Evolutionary conservation across 2,888 invertebrate genomes (phyloP), one percentile per base, ranked within the genome.

Genomic region (Leucophenga maculata): DNA sequence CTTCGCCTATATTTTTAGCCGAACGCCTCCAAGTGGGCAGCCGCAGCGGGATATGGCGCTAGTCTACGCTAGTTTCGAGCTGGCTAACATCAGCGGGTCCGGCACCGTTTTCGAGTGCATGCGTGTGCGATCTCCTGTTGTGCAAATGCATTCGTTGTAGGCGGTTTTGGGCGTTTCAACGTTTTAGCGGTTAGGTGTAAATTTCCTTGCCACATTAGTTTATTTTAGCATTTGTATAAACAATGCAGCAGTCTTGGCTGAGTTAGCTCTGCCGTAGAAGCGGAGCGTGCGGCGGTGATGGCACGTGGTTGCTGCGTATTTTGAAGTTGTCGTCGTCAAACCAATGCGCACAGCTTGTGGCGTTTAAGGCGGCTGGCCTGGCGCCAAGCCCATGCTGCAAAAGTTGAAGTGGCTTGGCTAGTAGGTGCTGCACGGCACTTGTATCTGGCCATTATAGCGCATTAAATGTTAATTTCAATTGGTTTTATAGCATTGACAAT

Each of bases 121-220:
- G 46, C 78, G 78, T 78, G 77, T 84, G 80, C 85, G 77, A 85
- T 86, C 86, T 86, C 85, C 83, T 83, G 78, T 77, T 80, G 77
- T 82, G 75, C 62, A 44, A 69, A 67, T 55, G 55, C 26, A 55
- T 55, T 13, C 59, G 6, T 32, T 22, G 11, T 20, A 22, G n/a
- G 39, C 48, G 50, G 14, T 64, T 16, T 32, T 44, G 39, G 60
- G 60, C 60, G 44, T 60, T 39, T 57, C 31, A 26, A n/a, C 54
- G 11, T 22, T 20, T 54, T 18, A 54, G 39, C 39, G 39, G 39
- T 39, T 39, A 39, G 39, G 39, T 39, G 39, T 39, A 9, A 39
- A 39, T 39, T 39, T 39, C 39, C 11, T 39, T 39, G 39, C 11
- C 11, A 39, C 39, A 39, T 39, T 39, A 39, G 39, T 39, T 39